phyloP scores from a whole-genome alignment of 2,797 vertebrate species.

The Harpagifer antarcticus region DNA sequence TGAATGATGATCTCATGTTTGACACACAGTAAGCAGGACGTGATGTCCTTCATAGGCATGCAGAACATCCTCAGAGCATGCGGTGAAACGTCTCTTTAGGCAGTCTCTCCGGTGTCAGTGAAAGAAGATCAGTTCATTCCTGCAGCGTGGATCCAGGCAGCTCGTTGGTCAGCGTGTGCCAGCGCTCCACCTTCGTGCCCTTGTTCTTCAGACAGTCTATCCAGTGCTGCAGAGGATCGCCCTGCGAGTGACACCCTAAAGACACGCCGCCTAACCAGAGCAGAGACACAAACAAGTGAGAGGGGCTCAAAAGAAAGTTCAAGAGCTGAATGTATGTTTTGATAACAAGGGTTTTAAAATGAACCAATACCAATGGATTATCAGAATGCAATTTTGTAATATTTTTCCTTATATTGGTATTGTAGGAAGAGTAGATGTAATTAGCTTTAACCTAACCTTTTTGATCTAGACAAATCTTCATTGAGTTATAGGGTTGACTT shows the following conservation, averaged over 20 bases:
- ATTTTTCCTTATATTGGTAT: too few relatives aligned
- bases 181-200: slow-evolving; percentile 89
- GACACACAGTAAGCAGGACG: slow-evolving; percentile 60
- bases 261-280: slow-evolving; percentile 86
- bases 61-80: slow-evolving; percentile 70
- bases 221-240: slow-evolving; percentile 91
- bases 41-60: slow-evolving; percentile 68
- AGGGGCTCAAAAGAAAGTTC: neutral
- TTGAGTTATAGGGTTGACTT: slow-evolving; percentile 1
- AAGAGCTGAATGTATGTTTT: neutral
- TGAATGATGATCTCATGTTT: slow-evolving; percentile 52
- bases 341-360: too few relatives aligned
- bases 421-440: neutral
- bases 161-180: slow-evolving; percentile 94
- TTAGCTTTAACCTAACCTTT: neutral
- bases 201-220: slow-evolving; percentile 91
- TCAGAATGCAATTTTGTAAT: neutral
- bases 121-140: slow-evolving; percentile 69
- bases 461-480: neutral
- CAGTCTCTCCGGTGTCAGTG: slow-evolving; percentile 17
- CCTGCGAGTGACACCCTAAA: slow-evolving; percentile 88
- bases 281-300: slow-evolving; percentile 10
- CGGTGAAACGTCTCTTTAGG: slow-evolving; percentile 48
- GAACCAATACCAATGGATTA: too few relatives aligned
- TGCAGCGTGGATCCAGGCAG: slow-evolving; percentile 87